A percentile compares a stretch with the other conserved stretches of the same genome.
Evolutionary conservation across 2,888 invertebrate genomes (phyloP).

Genomic region (Dexiosoma caninum): DNA sequence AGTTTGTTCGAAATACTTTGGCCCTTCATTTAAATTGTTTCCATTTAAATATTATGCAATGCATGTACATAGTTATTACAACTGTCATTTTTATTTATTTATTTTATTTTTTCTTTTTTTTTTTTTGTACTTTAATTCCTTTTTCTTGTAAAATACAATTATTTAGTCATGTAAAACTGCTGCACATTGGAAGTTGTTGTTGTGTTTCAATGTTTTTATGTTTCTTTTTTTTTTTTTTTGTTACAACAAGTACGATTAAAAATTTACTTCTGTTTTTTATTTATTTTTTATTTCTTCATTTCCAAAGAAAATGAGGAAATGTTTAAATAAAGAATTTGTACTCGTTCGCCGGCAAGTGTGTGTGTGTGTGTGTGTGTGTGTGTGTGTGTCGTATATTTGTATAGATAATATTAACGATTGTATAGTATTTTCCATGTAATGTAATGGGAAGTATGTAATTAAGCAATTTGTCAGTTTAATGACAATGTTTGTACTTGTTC

Average conservation of each 20-base stretch:
- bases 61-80: too few species aligned
- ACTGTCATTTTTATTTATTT: neutral
- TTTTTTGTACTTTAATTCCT: neutral
- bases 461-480: conserved; percentile 63
- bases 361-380: neutral
- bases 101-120: neutral
- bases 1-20: neutral
- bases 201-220: conserved; percentile 31
- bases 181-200: conserved; percentile 36
- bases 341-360: neutral
- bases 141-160: conserved; percentile 23
- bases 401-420: neutral
- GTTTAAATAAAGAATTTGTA: conserved; percentile 28
- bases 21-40: neutral
- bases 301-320: conserved; percentile 57
- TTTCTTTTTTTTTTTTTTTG: neutral
- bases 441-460: conserved; percentile 63
- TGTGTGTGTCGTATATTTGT: neutral
- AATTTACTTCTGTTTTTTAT: neutral
- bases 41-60: conserved; percentile 3
- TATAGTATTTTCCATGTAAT: conserved; percentile 23
- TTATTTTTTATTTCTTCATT: conserved; percentile 23
- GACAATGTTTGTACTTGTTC: conserved; percentile 53
- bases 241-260: neutral
- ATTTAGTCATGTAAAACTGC: conserved; percentile 53